Conservation (phyloP, 2,797 vertebrate species). For the Apogon hyalosoma region DNA sequence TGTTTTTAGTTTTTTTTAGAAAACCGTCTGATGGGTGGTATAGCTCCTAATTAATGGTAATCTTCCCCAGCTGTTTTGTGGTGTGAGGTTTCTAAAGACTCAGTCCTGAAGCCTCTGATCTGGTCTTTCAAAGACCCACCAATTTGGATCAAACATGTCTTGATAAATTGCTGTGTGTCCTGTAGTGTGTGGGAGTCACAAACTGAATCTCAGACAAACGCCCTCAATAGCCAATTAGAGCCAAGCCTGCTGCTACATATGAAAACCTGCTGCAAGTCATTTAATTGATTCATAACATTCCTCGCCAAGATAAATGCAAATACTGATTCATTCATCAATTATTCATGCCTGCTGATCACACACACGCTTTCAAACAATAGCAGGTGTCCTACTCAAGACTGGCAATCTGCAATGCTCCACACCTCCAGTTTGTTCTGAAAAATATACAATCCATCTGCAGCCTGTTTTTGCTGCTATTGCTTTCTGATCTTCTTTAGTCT, state of each 20-base stretch:
- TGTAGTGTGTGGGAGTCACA: conserved; percentile 46
- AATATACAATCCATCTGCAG: conserved; percentile 15
- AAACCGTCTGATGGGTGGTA: background rate
- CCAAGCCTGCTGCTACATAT: conserved; percentile 42
- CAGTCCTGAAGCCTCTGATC: conserved; percentile 14
- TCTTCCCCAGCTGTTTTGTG: conserved; percentile 4
- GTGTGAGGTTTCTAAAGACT: conserved; percentile 27
- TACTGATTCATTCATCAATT: conserved; percentile 66
- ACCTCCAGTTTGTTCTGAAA: conserved; percentile 43
- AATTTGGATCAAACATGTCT: conserved; percentile 27
- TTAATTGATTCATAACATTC: conserved; percentile 66
- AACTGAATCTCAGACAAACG: conserved; percentile 39
- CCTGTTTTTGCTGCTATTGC: conserved; percentile 9
- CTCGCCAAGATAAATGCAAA: conserved; percentile 68
- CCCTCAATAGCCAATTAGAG: conserved; percentile 53
- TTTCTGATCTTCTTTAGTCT: conserved; percentile 32
- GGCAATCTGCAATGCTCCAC: conserved; percentile 38
- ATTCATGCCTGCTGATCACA: conserved; percentile 59
- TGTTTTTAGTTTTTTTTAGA: background rate
- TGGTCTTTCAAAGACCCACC: conserved; percentile 20
- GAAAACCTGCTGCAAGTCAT: conserved; percentile 25
- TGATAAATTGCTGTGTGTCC: conserved; percentile 1
- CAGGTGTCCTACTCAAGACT: conserved; percentile 56
- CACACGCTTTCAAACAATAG: conserved; percentile 51
- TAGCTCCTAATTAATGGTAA: conserved; percentile 6